Percentiles rank a stretch among this genome's conserved stretches.
These are phyloP conservation scores for Coleophora flavipennella DNA, from an alignment of 2,888 invertebrate species.

Conservation along the genomic window DNA sequence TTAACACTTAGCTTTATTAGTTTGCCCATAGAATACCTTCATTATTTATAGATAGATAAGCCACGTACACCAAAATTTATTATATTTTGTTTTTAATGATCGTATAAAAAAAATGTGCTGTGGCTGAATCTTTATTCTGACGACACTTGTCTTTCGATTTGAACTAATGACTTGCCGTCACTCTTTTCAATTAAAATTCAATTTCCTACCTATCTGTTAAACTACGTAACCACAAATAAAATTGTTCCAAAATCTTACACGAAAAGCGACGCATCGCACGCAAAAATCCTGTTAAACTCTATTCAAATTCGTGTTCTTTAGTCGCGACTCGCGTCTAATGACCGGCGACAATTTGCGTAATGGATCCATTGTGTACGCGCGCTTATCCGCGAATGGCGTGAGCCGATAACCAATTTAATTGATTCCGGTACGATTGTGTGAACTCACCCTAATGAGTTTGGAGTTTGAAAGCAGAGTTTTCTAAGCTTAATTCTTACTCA, in stretches of 20 bases:
- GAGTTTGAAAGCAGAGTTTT: slow-evolving; percentile 9
- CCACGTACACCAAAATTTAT: too few relatives aligned
- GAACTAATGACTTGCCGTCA: too few relatives aligned
- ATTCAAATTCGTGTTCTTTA: slow-evolving; percentile 14
- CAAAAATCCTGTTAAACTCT: slow-evolving; percentile 46
- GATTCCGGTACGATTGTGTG: slow-evolving; percentile 30
- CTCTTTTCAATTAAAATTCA: not conserved
- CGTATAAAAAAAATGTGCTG: too few relatives aligned
- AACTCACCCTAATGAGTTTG: slow-evolving; percentile 40
- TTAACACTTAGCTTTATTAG: not conserved
- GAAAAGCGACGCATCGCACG: slow-evolving; percentile 34
- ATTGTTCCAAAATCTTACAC: slow-evolving; percentile 23
- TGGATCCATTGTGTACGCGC: slow-evolving; percentile 56
- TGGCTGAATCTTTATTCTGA: too few relatives aligned
- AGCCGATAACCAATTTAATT: slow-evolving; percentile 40
- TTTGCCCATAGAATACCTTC: not conserved
- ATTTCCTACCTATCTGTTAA: slow-evolving; percentile 1
- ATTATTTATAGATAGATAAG: too few relatives aligned
- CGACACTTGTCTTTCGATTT: too few relatives aligned
- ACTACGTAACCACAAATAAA: slow-evolving; percentile 14
- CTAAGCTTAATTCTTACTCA: not conserved
- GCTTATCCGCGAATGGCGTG: slow-evolving; percentile 63
- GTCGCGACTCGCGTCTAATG: slow-evolving; percentile 32
- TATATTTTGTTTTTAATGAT: too few relatives aligned
- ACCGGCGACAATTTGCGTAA: slow-evolving; percentile 62